Evolutionary conservation across 2,888 invertebrate genomes (phyloP), one percentile per base, ranked within the genome.

Genomic region (Calameuta filiformis): DNA sequence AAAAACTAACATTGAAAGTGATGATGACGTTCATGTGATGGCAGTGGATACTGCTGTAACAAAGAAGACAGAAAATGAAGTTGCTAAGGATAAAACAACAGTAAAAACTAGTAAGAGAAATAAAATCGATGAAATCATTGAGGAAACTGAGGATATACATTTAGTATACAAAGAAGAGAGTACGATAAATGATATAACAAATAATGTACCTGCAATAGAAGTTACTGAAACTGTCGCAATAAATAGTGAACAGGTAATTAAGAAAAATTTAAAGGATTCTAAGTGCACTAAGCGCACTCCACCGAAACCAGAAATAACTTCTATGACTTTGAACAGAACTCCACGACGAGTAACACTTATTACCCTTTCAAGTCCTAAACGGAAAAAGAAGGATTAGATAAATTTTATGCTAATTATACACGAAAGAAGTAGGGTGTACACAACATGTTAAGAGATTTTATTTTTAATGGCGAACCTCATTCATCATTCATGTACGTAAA

Each of bases 311-410:
- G 84, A 88, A 34, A 37, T 83, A 33, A 79, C 86, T 33, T 71
- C 80, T 35, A 75, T 81, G n/a, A 75, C 86, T 30, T 56, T 83
- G 11, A 92, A 92, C 0, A 95, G 94, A 89, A 94, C 94, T 0
- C 95, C 95, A 0, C 90, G 96, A 31, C 91, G 96, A 81, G 95
- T 96, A 6, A 93, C 94, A 81, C 94, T 97, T 78, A 96, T 96
- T 35, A 96, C 96, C 1, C 91, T 97, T 68, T 96, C 96, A 4
- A 96, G 96, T 87, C 96, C 96, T 73, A 96, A 96, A 90, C 94
- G 94, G 80, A 93, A 93, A 85, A 96, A 95, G 87, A 94, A 94
- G 79, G 76, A 85, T 68, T 82, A 74, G 82, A 34, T 30, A 30
- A 9, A 30, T n/a, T 56, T 56, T 56, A 9, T 56, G 1, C 2